A percentile compares a stretch with the other conserved stretches of the same genome.
These are phyloP conservation scores for Nephrotoma flavescens DNA, from an alignment of 2,888 invertebrate species.

Conservation along the genomic window DNA sequence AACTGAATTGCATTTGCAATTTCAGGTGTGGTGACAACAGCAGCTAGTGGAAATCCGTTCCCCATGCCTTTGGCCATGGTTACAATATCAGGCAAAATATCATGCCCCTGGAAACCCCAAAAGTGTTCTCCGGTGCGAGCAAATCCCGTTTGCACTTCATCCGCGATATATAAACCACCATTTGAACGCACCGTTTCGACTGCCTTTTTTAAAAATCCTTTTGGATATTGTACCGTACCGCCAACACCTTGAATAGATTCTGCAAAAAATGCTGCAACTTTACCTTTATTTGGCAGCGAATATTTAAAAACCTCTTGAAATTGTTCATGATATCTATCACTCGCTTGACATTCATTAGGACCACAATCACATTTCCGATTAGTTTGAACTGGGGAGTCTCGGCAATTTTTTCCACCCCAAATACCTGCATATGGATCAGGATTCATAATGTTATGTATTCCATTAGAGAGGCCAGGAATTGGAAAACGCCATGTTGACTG, in stretches of 20 bases:
- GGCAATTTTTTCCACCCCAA: conserved; percentile 78
- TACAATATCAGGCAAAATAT: conserved; percentile 80
- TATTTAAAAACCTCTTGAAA: conserved; percentile 52
- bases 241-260: conserved; percentile 96
- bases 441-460: conserved; percentile 77
- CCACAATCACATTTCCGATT: conserved; percentile 50
- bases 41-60: conserved; percentile 92
- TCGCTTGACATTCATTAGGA: conserved; percentile 49
- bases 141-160: conserved; percentile 96
- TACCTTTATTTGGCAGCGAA: conserved; percentile 59
- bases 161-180: conserved; percentile 81
- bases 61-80: conserved; percentile 90
- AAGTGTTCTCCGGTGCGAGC: conserved; percentile 86
- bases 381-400: conserved; percentile 74
- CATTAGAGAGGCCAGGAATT: conserved; percentile 47
- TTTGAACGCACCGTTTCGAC: conserved; percentile 59
- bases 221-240: conserved; percentile 85
- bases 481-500: conserved; percentile 66
- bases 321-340: conserved; percentile 68
- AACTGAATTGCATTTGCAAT: conserved; percentile 63
- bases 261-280: conserved; percentile 79
- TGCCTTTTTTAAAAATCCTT: conserved; percentile 68
- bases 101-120: conserved; percentile 93
- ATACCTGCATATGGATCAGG: conserved; percentile 84
- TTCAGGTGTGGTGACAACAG: conserved; percentile 82